Percentiles rank a stretch among this genome's conserved stretches.
These are phyloP conservation scores for Ptilonorhynchus violaceus DNA, from an alignment of 2,113 vertebrate genomes.

Conservation along the genomic window DNA sequence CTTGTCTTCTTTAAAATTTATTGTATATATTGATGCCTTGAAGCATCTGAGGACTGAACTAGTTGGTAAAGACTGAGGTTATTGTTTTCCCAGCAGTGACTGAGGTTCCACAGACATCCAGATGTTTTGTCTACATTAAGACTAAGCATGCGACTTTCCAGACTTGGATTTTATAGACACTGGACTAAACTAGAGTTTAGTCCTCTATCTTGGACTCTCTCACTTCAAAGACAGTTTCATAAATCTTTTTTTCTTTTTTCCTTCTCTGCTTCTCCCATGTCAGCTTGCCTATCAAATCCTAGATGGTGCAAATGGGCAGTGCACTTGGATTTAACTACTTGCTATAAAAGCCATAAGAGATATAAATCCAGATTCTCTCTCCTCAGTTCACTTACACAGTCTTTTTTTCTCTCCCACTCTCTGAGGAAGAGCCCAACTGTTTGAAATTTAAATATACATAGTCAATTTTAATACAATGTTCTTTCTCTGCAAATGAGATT, in stretches of 20 bases:
- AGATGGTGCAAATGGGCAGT: not conserved
- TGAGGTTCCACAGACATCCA: not conserved
- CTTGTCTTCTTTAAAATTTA: not conserved
- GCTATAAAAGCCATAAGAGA: not conserved
- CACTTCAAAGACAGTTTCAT: not conserved
- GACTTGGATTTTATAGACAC: not conserved
- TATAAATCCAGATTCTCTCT: not conserved
- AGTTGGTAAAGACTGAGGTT: not conserved
- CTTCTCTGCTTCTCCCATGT: not conserved
- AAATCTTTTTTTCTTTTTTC: not conserved
- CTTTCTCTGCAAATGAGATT: not conserved
- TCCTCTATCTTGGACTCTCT: not conserved
- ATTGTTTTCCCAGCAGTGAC: not conserved
- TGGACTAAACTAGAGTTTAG: not conserved
- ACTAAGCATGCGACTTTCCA: not conserved
- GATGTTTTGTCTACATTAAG: not conserved
- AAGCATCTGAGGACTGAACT: not conserved
- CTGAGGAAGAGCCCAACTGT: not conserved
- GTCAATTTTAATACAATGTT: not conserved
- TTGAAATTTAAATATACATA: not conserved
- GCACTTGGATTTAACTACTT: not conserved
- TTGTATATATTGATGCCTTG: not conserved
- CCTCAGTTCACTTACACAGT: not conserved
- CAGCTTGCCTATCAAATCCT: not conserved
- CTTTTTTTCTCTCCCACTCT: not conserved